Base-by-base conservation (phyloP, 2,888 invertebrate species). In the Poecilobothrus nobilitatus region DNA sequence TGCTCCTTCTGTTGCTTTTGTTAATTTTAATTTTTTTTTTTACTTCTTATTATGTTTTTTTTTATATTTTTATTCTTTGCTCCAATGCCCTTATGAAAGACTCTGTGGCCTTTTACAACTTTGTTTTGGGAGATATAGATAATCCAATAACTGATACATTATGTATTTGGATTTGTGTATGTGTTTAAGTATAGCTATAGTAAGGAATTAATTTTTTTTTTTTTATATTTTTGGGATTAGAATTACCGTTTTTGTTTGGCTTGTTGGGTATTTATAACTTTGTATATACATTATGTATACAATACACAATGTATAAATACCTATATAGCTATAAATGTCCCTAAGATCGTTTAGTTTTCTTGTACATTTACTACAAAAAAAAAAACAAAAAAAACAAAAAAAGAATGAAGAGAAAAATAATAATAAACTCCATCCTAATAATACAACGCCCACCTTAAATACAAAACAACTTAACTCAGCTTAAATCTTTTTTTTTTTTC, bases 191-290 rank as follows among this genome's bases (percentile, higher is more conserved):
- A 37, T 10, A 37, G 9, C 37, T 37, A 27, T 27, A 27, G 5
- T 27, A 27, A 27, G 27, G n/a, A n/a, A n/a, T n/a, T n/a, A 27
- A 27, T 27, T 27, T 27, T 53, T 53, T 53, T n/a, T n/a, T n/a
- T n/a, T n/a, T n/a, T n/a, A n/a, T 53, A 3, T 12, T 18, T 18
- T 12, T 53, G 53, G 53, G 53, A 53, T 53, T 53, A 12, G 53
- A 53, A 53, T 53, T 53, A 53, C 53, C n/a, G 53, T 53, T 53
- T 53, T 53, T 15, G n/a, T 53, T 53, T 53, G 53, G 53, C 53
- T 53, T 53, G 53, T 53, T 53, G 53, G 53, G 18, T 6, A 53
- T n/a, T 53, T 37, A 10, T 12, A 37, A 53, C 15, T 41, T 41
- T 15, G 7, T 12, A 41, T 41, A 8, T 12, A 41, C 15, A 41